Base-by-base conservation (phyloP, 2,797 vertebrate genomes). In the Catamblyrhynchus diadema region DNA sequence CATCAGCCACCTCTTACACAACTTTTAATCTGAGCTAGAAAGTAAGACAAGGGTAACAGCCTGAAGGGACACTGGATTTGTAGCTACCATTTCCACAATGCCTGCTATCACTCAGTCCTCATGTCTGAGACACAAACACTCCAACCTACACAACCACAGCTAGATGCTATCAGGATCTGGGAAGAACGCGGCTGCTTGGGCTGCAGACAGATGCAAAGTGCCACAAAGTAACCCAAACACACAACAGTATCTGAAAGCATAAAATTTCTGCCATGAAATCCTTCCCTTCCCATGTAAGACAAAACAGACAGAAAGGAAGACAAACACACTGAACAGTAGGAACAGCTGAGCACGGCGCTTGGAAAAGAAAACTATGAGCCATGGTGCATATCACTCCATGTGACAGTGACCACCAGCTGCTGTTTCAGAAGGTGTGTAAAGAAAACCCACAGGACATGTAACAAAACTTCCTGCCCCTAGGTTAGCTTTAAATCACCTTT, bases 351-450 rank as follows among this genome's bases (percentile, higher is more conserved):
- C 8, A 4, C 0, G 2, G 14, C 51, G 12, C 14, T 54, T 10
- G 11, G 72, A 44, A 50, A 48, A 33, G 18, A 51, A 82, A 92
- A 42, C 0, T 0, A 17, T 6, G 14, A 92, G 20, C 45, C 44
- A 39, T 1, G 0, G 11, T 2, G 7, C 2, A 0, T 8, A 60
- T 37, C 45, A 12, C 30, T 47, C 0, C 0, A 14, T 35, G 12
- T 32, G 32, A 35, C 48, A 61, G 67, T 13, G 47, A 79, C 32
- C 57, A 74, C 33, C 32, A 45, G 14, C 30, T 88, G 65, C 77
- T 53, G 24, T 10, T 64, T 64, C 67, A 71, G 44, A 86, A 51
- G 1, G 0, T 0, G 2, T 1, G 5, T 9, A 42, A 65, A 1
- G 1, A 75, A 92, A 81, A 27, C 42, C 19, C 73, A 37, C 18